Conservation (phyloP, 2,113 vertebrate species). For the Puntigrus tetrazona region DNA sequence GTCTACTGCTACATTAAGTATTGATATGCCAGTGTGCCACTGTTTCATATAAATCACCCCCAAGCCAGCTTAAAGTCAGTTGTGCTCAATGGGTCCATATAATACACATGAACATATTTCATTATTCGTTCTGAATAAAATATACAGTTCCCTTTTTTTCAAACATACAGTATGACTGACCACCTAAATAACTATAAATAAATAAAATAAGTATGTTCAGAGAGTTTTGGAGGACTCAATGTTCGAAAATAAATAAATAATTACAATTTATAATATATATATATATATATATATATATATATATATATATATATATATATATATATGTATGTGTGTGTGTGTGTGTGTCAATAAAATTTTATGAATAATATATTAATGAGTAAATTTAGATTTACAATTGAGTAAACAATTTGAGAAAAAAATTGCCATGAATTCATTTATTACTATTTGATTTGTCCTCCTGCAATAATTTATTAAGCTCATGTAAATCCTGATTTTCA, state of each 20-base stretch:
- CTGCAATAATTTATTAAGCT: not conserved
- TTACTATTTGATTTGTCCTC: not conserved
- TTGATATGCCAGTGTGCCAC: slow-evolving; percentile 72
- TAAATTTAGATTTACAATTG: no score
- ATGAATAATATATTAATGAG: no score
- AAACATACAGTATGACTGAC: not conserved
- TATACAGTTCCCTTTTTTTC: not conserved
- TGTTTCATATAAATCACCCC: slow-evolving; percentile 70
- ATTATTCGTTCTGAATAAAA: not conserved
- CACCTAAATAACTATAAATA: not conserved
- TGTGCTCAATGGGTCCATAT: not conserved
- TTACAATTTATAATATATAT: no score
- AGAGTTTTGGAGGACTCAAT: not conserved
- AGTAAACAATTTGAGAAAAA: not conserved
- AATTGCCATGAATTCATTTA: not conserved
- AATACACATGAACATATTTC: not conserved
- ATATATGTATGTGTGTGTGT: no score
- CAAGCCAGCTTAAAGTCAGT: slow-evolving; percentile 26
- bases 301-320: no score
- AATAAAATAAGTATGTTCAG: not conserved
- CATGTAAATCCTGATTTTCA: not conserved
- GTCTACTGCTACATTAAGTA: slow-evolving; percentile 74
- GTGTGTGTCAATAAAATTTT: no score
- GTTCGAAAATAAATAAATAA: no score
- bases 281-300: not conserved